These are phyloP conservation scores for Stegodyphus dumicola DNA, from an alignment of 1,140 invertebrate genomes.

Conservation along the genomic window DNA sequence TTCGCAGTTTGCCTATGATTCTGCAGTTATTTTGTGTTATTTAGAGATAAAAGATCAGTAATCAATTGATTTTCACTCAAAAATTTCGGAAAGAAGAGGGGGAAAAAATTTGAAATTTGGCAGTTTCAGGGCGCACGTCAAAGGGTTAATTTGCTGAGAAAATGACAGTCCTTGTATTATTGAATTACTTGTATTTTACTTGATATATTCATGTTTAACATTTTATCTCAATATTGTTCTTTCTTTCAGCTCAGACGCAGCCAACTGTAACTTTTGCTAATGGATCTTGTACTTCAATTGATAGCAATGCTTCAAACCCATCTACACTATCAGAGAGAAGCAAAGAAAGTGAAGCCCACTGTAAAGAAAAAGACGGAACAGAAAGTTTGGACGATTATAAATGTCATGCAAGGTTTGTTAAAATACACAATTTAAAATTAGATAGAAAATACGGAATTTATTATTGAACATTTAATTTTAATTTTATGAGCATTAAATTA, in stretches of 20 bases:
- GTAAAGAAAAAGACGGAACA: slow-evolving; percentile 46
- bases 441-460: too few relatives aligned
- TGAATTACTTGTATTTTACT: neutral
- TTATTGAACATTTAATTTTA: too few relatives aligned
- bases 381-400: slow-evolving; percentile 58
- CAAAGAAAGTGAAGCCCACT: slow-evolving; percentile 36
- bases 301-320: slow-evolving; percentile 51
- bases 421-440: neutral
- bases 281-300: slow-evolving; percentile 52
- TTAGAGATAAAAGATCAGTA: too few relatives aligned
- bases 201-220: neutral
- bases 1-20: too few relatives aligned
- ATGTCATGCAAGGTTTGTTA: slow-evolving; percentile 43
- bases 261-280: slow-evolving; percentile 58
- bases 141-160: too few relatives aligned
- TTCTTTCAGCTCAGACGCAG: slow-evolving; percentile 40
- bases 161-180: neutral
- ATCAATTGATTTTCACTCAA: too few relatives aligned
- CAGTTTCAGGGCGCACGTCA: too few relatives aligned
- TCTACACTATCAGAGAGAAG: slow-evolving; percentile 53
- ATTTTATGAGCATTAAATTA: too few relatives aligned
- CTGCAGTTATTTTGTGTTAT: too few relatives aligned
- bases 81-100: too few relatives aligned
- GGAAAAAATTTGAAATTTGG: too few relatives aligned
- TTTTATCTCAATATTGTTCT: neutral